Base-by-base conservation (phyloP, 2,113 vertebrate species). In the Micromys minutus region DNA sequence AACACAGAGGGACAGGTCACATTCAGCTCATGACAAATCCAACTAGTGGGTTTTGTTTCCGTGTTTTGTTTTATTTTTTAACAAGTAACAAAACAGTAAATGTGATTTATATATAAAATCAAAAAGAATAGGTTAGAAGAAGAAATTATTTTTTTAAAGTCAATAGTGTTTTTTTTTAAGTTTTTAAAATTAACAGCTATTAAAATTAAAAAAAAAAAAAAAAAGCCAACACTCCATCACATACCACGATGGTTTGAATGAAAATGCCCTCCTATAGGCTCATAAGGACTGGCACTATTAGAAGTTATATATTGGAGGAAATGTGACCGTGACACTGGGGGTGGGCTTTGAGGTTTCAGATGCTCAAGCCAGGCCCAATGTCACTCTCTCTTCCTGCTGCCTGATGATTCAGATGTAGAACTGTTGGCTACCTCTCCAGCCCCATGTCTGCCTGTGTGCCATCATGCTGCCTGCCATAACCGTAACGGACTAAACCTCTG, bases 131-230 rank as follows among this genome's bases (percentile, higher is more conserved):
- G 7, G 34, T 65, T 89, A 87, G 34, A 42, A 57, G 31, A 92
- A 92, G 24, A 63, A 94, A 65, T 76, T 88, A 50, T 90, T 95
- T 91, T n/a, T 94, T 72, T 75, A 94, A 74, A 42, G 8, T 15
- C 9, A 87, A 39, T 81, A 12, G 4, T 61, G 74, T 52, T 17
- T 75, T 61, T 75, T 76, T 75, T 76, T 17, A 95, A 57, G 26
- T 74, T 59, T 88, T 0, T 87, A 93, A 94, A 96, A 87, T 83
- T 90, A 91, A 89, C 42, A 39, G 39, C 42, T 65, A 10, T n/a
- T 74, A 74, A 89, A 29, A n/a, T n/a, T n/a, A n/a, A n/a, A n/a
- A n/a, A n/a, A n/a, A n/a, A n/a, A 81, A 80, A 9, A 84, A 36
- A 65, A 16, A 47, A 45, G 57, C 63, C 81, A 65, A 8, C 16